Conservation (phyloP, 2,113 vertebrate species). For the Corythaeola cristata region DNA sequence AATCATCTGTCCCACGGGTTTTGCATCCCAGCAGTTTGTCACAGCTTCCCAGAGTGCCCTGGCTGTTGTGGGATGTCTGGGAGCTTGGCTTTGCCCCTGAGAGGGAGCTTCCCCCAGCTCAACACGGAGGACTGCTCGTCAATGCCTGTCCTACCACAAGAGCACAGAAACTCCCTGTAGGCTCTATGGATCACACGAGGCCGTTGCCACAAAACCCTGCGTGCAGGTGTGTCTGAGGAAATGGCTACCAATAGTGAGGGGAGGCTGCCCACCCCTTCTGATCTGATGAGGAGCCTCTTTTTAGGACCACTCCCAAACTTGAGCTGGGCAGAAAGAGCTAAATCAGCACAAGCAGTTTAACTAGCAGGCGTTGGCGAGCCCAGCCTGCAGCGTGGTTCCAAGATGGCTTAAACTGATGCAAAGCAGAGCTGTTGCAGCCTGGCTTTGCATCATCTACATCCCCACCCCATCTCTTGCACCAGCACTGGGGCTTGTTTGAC, state of each 20-base stretch:
- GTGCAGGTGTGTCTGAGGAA: background rate
- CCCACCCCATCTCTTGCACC: background rate
- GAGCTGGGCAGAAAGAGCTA: background rate
- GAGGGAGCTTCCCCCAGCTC: background rate
- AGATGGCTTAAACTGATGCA: background rate
- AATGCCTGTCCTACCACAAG: background rate
- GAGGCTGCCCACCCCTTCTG: background rate
- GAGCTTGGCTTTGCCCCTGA: background rate
- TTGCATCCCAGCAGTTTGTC: background rate
- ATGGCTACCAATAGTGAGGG: background rate
- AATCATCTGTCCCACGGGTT: background rate
- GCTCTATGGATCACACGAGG: fast-evolving
- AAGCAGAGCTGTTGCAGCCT: background rate
- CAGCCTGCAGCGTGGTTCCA: background rate
- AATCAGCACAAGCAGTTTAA: background rate
- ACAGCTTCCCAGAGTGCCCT: background rate
- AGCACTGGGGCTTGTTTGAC: background rate
- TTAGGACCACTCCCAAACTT: background rate
- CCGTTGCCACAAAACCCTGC: background rate
- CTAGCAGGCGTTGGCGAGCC: background rate
- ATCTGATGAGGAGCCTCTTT: background rate
- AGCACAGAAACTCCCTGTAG: background rate
- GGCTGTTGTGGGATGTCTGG: background rate
- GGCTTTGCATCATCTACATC: background rate
- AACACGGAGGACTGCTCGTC: background rate